A percentile compares a stretch with the other conserved stretches of the same genome.
phyloP scores from a whole-genome alignment of 2,888 invertebrate species.

The Spicauda simplicius region DNA sequence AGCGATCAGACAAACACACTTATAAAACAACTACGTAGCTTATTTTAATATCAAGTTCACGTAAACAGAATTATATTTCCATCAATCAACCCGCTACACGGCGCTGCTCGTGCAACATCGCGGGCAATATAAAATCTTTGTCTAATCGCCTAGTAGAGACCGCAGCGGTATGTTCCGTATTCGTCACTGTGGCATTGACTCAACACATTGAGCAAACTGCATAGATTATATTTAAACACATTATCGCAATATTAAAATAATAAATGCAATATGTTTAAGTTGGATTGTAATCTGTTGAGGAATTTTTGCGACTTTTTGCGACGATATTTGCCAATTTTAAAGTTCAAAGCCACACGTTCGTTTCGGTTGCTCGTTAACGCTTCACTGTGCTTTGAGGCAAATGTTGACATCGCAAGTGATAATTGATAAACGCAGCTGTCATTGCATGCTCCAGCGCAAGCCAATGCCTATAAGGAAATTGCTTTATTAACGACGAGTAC shows the following conservation, averaged over 20 bases:
- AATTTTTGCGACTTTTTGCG: neutral
- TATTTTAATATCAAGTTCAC: too few species aligned
- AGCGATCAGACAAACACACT: too few species aligned
- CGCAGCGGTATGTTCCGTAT: slow-evolving; percentile 15
- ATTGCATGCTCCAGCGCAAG: slow-evolving; percentile 10
- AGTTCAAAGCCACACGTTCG: slow-evolving; percentile 23
- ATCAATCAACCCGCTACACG: slow-evolving; percentile 10
- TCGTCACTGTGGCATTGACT: slow-evolving; percentile 28
- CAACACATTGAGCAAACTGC: neutral
- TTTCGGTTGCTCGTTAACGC: slow-evolving; percentile 18
- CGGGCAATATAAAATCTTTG: slow-evolving; percentile 28
- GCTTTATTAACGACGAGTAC: neutral
- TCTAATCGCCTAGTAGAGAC: slow-evolving; percentile 30
- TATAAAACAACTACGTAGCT: too few species aligned
- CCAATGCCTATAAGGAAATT: slow-evolving; percentile 9
- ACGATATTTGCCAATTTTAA: slow-evolving; percentile 13
- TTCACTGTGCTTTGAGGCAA: slow-evolving; percentile 23
- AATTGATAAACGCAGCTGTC: slow-evolving; percentile 33
- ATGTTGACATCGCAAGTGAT: slow-evolving; percentile 20
- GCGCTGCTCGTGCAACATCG: slow-evolving; percentile 7
- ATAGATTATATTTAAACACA: too few species aligned
- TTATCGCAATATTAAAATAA: too few species aligned
- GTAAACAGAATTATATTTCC: neutral
- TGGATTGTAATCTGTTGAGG: neutral
- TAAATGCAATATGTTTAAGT: neutral